Evolutionary conservation across 2,797 vertebrate species (phyloP).

Genomic region (Luscinia megarhynchos): DNA sequence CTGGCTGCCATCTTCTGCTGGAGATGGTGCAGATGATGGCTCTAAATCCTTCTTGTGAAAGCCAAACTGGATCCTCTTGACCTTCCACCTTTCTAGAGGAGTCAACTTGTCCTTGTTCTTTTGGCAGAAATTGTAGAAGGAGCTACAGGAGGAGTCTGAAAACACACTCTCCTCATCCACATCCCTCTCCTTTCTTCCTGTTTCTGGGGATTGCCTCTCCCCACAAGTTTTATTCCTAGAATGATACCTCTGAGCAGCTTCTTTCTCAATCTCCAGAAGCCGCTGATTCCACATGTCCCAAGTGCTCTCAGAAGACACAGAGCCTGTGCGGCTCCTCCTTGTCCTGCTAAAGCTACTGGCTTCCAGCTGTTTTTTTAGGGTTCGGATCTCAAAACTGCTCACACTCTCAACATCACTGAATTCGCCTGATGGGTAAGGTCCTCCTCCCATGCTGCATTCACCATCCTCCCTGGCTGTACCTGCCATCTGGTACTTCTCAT

Average conservation of each 20-base stretch:
- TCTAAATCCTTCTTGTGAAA: slow-evolving; percentile 92
- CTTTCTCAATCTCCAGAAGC: slow-evolving; percentile 88
- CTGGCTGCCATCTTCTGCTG: slow-evolving; percentile 70
- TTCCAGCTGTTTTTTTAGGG: slow-evolving; percentile 82
- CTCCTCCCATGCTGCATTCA: slow-evolving; percentile 5
- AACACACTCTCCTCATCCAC: slow-evolving; percentile 86
- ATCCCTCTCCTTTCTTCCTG: slow-evolving; percentile 62
- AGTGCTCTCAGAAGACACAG: slow-evolving; percentile 83
- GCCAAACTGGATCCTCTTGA: slow-evolving; percentile 96
- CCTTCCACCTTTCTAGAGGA: slow-evolving; percentile 91
- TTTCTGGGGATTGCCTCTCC: slow-evolving; percentile 16
- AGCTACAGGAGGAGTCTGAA: slow-evolving; percentile 83
- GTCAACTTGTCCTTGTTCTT: slow-evolving; percentile 92
- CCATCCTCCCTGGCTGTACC: slow-evolving; percentile 73
- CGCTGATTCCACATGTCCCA: slow-evolving; percentile 92
- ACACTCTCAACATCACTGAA: slow-evolving; percentile 83
- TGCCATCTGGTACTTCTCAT: slow-evolving; percentile 86
- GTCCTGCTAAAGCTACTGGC: slow-evolving; percentile 48
- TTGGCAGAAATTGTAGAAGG: slow-evolving; percentile 94
- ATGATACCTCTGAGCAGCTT: slow-evolving; percentile 81
- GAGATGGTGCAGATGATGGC: slow-evolving; percentile 66
- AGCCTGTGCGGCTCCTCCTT: slow-evolving; percentile 71
- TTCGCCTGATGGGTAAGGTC: slow-evolving; percentile 15
- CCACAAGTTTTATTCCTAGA: slow-evolving; percentile 60
- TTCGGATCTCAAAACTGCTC: slow-evolving; percentile 84